Conservation (phyloP, 2,113 vertebrate genomes). For the Calypte anna region DNA sequence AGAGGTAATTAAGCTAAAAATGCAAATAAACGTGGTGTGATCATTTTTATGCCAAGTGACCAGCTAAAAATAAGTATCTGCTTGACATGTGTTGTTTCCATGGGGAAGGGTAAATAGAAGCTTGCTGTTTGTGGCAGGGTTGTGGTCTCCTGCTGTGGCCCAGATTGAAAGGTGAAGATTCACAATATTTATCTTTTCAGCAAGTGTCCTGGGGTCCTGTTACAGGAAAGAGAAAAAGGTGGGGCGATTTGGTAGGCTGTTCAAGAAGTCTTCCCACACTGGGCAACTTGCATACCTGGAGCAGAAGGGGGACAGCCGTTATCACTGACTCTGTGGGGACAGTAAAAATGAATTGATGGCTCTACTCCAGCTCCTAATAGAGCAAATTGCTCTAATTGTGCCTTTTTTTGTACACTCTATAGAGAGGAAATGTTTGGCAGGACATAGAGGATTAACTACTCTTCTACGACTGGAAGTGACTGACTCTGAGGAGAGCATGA, state of each 20-base stretch:
- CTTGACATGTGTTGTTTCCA: not conserved
- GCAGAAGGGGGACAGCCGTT: not conserved
- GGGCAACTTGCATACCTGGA: not conserved
- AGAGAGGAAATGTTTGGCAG: constrained; percentile 8
- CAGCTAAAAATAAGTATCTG: constrained; percentile 10
- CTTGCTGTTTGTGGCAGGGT: constrained; percentile 14
- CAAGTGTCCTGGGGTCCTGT: constrained; percentile 31
- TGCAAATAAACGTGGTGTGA: constrained; percentile 50
- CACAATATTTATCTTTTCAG: constrained; percentile 16
- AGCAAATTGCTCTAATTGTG: constrained; percentile 11
- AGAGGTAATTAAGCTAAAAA: constrained; percentile 66
- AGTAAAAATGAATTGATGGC: constrained; percentile 36
- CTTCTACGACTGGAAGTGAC: not conserved
- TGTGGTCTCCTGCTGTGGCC: constrained; percentile 14
- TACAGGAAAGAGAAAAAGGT: not conserved
- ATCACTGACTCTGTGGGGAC: not conserved
- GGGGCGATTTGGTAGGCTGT: not conserved
- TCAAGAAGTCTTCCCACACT: not conserved
- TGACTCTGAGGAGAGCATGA: not conserved
- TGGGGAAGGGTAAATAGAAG: not conserved
- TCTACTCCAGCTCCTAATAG: constrained; percentile 9
- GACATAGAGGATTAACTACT: not conserved
- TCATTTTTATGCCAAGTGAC: constrained; percentile 53
- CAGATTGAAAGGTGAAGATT: constrained; percentile 33
- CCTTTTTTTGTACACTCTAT: not conserved